Evolutionary conservation across 1,140 invertebrate species (phyloP), one percentile per base, ranked within the genome.

Genomic region (Pomphorhynchus laevis): DNA sequence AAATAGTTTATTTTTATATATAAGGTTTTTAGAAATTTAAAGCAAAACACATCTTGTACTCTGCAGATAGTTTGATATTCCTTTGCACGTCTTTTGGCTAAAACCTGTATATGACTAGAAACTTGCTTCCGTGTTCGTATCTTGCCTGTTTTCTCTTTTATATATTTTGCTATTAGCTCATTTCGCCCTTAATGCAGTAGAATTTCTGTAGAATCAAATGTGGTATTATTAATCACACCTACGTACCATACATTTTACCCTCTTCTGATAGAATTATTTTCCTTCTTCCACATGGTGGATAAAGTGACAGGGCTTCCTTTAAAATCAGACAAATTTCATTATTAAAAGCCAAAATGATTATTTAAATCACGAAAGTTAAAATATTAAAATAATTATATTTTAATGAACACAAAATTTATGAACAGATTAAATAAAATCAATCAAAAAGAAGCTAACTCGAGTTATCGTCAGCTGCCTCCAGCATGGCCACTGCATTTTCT

Each of bases 201-300:
- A 37, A 40, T 38, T 5, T 32, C n/a, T 20, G 14, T n/a, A n/a
- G n/a, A n/a, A n/a, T n/a, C n/a, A n/a, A n/a, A n/a, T n/a, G n/a
- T n/a, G n/a, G n/a, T n/a, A n/a, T n/a, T n/a, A n/a, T 12, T 29
- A 29, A n/a, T 12, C 27, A n/a, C 27, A n/a, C 12, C n/a, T 12
- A 41, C 16, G 5, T 32, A 73, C 79, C 77, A 66, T 95, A 98
- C 89, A 98, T 98, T 69, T 95, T 95, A 54, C 89, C 89, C 64
- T 98, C 86, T 59, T 95, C 89, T 44, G 80, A 91, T 46, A 98
- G 67, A 48, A 98, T 95, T 54, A 98, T 98, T 67, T 98, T 98
- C 52, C 89, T 66, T 49, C 89, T 61, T 40, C 89, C 89, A 60
- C 89, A 98, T 45, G 89, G 86, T 39, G 89, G 89, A 65, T 95